These are phyloP conservation scores for Aphelenchoides besseyi DNA, from an alignment of 1,140 invertebrate genomes.

Conservation along the genomic window DNA sequence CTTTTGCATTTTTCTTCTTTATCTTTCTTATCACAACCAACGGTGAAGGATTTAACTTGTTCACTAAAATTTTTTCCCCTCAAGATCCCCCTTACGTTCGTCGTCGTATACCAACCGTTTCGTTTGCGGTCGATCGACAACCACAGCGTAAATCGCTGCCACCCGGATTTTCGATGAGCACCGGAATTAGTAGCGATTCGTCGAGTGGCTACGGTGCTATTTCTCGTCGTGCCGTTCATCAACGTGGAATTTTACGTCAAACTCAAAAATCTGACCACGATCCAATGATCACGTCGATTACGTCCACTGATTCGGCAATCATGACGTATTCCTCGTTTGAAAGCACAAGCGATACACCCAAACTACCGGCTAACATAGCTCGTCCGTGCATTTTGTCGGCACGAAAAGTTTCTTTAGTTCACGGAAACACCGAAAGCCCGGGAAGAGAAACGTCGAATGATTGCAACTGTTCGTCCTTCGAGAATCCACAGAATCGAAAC, in stretches of 20 bases:
- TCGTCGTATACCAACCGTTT: constrained; percentile 5
- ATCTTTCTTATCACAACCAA: background rate
- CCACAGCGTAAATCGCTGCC: constrained; percentile 41
- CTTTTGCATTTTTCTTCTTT: constrained; percentile 15
- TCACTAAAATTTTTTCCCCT: constrained; percentile 1
- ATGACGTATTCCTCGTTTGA: constrained; percentile 19
- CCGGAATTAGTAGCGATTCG: background rate
- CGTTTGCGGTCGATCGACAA: constrained; percentile 25
- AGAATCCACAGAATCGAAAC: background rate
- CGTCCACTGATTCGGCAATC: constrained; percentile 14
- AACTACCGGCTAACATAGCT: background rate
- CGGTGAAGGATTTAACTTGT: constrained; percentile 5
- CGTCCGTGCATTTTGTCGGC: constrained; percentile 5
- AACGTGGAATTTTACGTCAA: background rate
- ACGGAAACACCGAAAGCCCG: background rate
- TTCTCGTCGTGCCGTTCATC: background rate
- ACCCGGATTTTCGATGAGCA: constrained; percentile 17
- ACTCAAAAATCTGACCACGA: background rate
- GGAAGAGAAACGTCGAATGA: background rate
- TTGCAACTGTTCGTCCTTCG: background rate
- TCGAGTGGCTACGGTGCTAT: no score
- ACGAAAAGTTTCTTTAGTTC: background rate
- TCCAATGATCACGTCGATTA: background rate
- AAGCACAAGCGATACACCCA: background rate
- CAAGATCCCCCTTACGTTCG: constrained; percentile 4